A percentile compares a stretch with the other conserved stretches of the same genome.
These are phyloP conservation scores for Trachymyrmex septentrionalis DNA, from an alignment of 1,140 invertebrate species.

Conservation along the genomic window DNA sequence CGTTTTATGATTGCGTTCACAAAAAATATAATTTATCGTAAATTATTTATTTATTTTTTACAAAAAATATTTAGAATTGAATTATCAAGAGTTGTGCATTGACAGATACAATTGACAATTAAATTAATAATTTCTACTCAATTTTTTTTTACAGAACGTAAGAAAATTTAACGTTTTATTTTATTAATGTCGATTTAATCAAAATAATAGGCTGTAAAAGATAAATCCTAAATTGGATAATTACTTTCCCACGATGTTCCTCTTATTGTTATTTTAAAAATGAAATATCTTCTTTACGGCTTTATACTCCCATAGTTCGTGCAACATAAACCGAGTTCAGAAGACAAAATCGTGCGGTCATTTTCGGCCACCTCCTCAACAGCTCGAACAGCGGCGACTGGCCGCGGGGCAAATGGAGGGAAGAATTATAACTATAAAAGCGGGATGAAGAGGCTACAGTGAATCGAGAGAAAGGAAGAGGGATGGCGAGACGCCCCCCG, in stretches of 20 bases:
- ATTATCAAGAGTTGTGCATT: not conserved
- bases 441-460: constrained; percentile 48
- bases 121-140: not conserved
- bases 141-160: not conserved
- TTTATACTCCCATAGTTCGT: not conserved
- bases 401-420: constrained; percentile 43
- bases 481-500: constrained; percentile 80
- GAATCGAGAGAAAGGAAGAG: constrained; percentile 50
- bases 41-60: not conserved
- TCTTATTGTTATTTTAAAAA: constrained; percentile 1
- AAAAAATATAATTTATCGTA: not conserved
- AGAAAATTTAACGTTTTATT: not conserved
- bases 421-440: constrained; percentile 61
- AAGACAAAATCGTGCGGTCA: constrained; percentile 49
- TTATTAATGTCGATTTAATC: not conserved
- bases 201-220: not conserved
- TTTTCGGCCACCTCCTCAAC: constrained; percentile 47
- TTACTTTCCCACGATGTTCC: not conserved
- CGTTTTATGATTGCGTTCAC: not conserved
- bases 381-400: constrained; percentile 49
- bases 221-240: constrained; percentile 12
- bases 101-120: not conserved
- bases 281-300: not conserved
- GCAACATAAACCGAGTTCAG: constrained; percentile 18
- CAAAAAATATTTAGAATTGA: not conserved